These are phyloP conservation scores for Drosophila diplacantha DNA, from an alignment of 2,888 invertebrate genomes.

Conservation along the genomic window DNA sequence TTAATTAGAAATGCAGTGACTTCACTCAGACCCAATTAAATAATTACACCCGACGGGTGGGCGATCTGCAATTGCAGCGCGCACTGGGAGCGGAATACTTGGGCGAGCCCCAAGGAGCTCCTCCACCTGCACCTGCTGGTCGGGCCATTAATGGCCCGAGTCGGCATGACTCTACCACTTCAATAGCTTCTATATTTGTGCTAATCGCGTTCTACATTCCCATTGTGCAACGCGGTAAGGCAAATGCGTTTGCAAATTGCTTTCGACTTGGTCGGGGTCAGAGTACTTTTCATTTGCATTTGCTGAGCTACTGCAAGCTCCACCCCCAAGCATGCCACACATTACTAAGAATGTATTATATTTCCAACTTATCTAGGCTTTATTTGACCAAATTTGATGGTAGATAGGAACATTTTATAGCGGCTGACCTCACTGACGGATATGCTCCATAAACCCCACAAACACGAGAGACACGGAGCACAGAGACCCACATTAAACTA, in stretches of 20 bases:
- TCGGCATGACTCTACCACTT: slow-evolving; percentile 12
- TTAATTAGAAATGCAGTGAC: slow-evolving; percentile 65
- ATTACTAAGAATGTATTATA: not conserved
- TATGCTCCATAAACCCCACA: slow-evolving; percentile 40
- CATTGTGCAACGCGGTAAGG: slow-evolving; percentile 38
- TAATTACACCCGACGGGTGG: slow-evolving; percentile 52
- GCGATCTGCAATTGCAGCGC: slow-evolving; percentile 41
- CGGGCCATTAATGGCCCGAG: slow-evolving; percentile 21
- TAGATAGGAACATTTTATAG: slow-evolving; percentile 2
- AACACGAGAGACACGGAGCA: not conserved
- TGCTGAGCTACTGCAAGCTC: not conserved
- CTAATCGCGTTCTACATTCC: slow-evolving; percentile 35
- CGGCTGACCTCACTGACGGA: slow-evolving; percentile 59
- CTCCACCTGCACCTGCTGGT: slow-evolving; percentile 44
- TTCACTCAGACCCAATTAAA: slow-evolving; percentile 56
- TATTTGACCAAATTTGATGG: not conserved
- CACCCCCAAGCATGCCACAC: not conserved
- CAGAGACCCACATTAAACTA: slow-evolving; percentile 37
- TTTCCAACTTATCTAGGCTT: not conserved
- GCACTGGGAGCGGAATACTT: slow-evolving; percentile 7
- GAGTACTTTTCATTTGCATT: slow-evolving; percentile 19
- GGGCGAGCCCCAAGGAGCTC: slow-evolving; percentile 39
- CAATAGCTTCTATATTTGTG: slow-evolving; percentile 25
- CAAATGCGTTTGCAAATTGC: slow-evolving; percentile 28
- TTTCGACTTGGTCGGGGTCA: slow-evolving; percentile 9